phyloP scores from a whole-genome alignment of 2,113 vertebrate species.

The Penelope pileata region DNA sequence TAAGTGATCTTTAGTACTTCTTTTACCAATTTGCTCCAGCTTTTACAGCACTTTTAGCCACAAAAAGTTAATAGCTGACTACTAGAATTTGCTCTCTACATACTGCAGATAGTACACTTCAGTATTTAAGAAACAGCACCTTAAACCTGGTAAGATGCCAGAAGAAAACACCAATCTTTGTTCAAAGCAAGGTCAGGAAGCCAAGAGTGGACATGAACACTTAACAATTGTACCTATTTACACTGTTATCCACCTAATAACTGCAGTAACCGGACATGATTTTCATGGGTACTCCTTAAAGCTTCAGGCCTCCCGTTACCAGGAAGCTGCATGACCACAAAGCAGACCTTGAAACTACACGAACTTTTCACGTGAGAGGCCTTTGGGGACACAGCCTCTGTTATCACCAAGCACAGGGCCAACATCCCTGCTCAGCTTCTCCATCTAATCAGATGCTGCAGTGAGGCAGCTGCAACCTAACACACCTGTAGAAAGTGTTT shows the following conservation, averaged over 20 bases:
- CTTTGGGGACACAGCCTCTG: neutral
- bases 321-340: neutral
- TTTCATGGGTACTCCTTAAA: neutral
- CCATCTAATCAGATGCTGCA: fast-evolving
- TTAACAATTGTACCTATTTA: neutral
- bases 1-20: neutral
- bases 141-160: neutral
- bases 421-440: fast-evolving
- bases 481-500: fast-evolving
- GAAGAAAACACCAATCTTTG: neutral
- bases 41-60: neutral
- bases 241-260: neutral
- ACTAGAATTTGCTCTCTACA: neutral
- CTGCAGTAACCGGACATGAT: neutral
- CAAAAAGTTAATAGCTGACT: neutral
- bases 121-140: neutral
- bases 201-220: neutral
- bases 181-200: neutral
- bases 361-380: neutral
- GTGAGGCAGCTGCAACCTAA: neutral
- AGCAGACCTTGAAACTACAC: neutral
- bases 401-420: neutral
- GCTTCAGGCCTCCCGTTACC: neutral
- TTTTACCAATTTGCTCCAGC: neutral
- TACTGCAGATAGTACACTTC: neutral